Base-by-base conservation (phyloP, 2,888 invertebrate genomes). In the Cosmopolites sordidus region DNA sequence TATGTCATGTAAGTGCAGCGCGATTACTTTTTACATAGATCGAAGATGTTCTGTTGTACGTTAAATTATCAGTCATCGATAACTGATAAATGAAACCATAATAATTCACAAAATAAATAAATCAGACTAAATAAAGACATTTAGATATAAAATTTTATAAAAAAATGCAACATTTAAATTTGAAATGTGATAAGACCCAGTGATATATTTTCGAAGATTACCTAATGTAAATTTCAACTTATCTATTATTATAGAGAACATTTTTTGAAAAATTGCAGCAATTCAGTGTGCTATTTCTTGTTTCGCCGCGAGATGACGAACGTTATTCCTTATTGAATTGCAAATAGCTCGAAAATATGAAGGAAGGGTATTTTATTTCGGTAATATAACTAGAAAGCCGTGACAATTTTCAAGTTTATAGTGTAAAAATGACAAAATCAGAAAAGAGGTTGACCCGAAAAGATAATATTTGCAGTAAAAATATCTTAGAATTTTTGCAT, bases 141-240 rank as follows among this genome's bases (percentile, higher is more conserved):
- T n/a, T n/a, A n/a, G n/a, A n/a, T n/a, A n/a, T n/a, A n/a, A n/a
- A n/a, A n/a, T n/a, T n/a, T n/a, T n/a, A n/a, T n/a, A n/a, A n/a
- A n/a, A n/a, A n/a, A n/a, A n/a, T n/a, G n/a, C n/a, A n/a, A n/a
- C n/a, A n/a, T n/a, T n/a, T n/a, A 22, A 22, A 22, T 22, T 22
- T 3, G 4, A 8, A 22, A 22, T 5, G 22, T 22, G 33, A 33
- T 33, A 33, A 33, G 11, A 33, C 12, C 33, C n/a, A 6, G 33
- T 12, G 12, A 33, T 33, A 33, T 9, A 11, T 33, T 33, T n/a
- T 4, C 12, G 33, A 50, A 56, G 56, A 60, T 58, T 59, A 58
- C 56, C 56, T 60, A 62, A 61, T 62, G 63, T 50, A 61, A 60
- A 61, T 63, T 62, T 57, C 58, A 60, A 54, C 62, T 62, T 60